These are phyloP conservation scores for Chelon auratus DNA, from an alignment of 2,797 vertebrate genomes.

Conservation along the genomic window DNA sequence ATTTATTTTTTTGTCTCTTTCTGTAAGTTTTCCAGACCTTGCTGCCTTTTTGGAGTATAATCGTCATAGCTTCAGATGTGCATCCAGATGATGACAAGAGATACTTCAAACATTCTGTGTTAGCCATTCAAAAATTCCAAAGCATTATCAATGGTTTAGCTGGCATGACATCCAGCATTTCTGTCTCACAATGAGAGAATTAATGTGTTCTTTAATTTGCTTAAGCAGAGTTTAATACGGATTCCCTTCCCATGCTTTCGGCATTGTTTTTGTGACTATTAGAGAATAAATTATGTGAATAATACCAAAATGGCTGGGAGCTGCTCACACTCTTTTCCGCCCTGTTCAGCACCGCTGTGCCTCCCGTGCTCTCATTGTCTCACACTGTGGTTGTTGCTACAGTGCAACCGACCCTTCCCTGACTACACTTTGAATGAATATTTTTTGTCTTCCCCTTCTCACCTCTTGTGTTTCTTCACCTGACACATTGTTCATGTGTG, in stretches of 20 bases:
- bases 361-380: not conserved
- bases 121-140: not conserved
- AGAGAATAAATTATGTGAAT: not conserved
- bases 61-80: no score
- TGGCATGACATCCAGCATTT: no score
- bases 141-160: not conserved
- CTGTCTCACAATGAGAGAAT: not conserved
- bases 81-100: no score
- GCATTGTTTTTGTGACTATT: not conserved
- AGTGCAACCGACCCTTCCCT: slow-evolving; percentile 25
- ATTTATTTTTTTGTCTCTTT: no score
- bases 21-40: no score
- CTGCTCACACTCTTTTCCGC: not conserved
- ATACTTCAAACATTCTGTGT: no score
- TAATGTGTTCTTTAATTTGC: slow-evolving; percentile 1
- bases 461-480: slow-evolving; percentile 16
- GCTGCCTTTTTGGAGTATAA: no score
- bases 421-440: slow-evolving; percentile 16
- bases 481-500: slow-evolving; percentile 15
- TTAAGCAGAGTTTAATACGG: not conserved
- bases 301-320: not conserved
- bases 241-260: not conserved
- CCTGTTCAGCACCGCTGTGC: slow-evolving; percentile 5
- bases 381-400: slow-evolving; percentile 8
- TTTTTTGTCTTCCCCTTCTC: slow-evolving; percentile 1